These are phyloP conservation scores for Alethe diademata DNA, from an alignment of 2,113 vertebrate genomes.

Conservation along the genomic window DNA sequence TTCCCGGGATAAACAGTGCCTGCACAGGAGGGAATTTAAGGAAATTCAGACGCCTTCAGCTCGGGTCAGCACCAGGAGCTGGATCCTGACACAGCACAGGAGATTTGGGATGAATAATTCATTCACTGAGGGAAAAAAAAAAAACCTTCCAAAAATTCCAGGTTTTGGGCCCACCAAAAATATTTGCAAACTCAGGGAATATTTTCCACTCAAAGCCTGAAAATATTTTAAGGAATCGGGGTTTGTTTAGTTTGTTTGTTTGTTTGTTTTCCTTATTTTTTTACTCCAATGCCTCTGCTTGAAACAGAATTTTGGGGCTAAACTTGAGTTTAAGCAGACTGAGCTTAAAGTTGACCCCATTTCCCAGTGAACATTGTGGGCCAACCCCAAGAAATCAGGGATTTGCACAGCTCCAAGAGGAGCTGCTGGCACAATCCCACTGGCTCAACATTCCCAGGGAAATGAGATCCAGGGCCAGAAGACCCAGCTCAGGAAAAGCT, in stretches of 20 bases:
- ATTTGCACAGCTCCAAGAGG: not conserved
- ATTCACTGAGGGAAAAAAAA: not conserved
- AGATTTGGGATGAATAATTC: not conserved
- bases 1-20: not conserved
- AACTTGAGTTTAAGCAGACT: not conserved
- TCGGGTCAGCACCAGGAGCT: not conserved
- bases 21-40: not conserved
- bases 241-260: not conserved
- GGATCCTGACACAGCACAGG: not conserved
- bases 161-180: constrained; percentile 1
- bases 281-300: not conserved
- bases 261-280: not conserved
- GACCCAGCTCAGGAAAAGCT: not conserved
- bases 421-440: not conserved
- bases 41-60: not conserved
- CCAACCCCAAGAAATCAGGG: not conserved
- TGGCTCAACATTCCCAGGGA: not conserved
- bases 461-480: not conserved
- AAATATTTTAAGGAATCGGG: not conserved
- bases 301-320: not conserved
- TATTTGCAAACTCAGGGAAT: constrained; percentile 45
- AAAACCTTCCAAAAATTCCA: not conserved
- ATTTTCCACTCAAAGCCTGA: constrained; percentile 19
- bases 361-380: not conserved
- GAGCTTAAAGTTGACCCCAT: not conserved